Percentiles rank a stretch among this genome's conserved stretches.
Evolutionary conservation across 2,888 invertebrate genomes (phyloP).

Genomic region (Troides oblongomaculatus): DNA sequence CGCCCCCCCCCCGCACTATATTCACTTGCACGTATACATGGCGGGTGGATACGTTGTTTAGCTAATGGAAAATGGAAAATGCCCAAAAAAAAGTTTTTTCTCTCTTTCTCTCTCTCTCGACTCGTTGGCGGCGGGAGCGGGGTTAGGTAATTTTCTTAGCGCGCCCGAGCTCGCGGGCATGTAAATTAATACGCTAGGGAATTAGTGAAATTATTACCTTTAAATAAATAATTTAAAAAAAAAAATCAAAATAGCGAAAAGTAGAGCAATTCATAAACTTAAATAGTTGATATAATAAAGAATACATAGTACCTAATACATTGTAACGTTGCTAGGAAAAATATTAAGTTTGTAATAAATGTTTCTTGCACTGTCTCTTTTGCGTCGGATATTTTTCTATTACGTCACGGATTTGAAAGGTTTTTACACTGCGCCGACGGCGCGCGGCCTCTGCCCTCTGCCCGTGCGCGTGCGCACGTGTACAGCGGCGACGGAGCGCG

Average conservation of each 20-base stretch:
- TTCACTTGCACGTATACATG: conserved; percentile 67
- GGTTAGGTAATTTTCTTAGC: conserved; percentile 57
- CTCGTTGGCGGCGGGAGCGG: conserved; percentile 60
- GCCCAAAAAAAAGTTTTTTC: conserved; percentile 62
- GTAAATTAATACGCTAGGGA: conserved; percentile 63
- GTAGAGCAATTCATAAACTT: conserved; percentile 74
- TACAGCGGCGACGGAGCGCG: neutral
- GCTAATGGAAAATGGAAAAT: conserved; percentile 40
- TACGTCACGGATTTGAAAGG: conserved; percentile 40
- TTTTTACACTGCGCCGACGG: conserved; percentile 26
- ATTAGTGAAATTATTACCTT: conserved; percentile 69
- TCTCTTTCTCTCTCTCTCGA: conserved; percentile 24
- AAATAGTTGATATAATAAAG: conserved; percentile 65
- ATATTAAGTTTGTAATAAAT: conserved; percentile 63
- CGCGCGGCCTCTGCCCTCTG: conserved; percentile 25
- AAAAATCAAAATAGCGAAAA: conserved; percentile 57
- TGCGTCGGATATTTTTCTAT: conserved; percentile 50
- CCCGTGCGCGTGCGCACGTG: neutral
- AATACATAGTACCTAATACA: conserved; percentile 63
- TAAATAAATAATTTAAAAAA: conserved; percentile 18
- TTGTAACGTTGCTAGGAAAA: conserved; percentile 71
- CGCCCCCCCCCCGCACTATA: conserved; percentile 49
- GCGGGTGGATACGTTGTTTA: conserved; percentile 49
- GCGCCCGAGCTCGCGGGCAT: conserved; percentile 43
- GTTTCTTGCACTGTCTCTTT: conserved; percentile 64